Evolutionary conservation across 2,888 invertebrate species (phyloP), one percentile per base, ranked within the genome.

Genomic region (Drosophila barbarae): DNA sequence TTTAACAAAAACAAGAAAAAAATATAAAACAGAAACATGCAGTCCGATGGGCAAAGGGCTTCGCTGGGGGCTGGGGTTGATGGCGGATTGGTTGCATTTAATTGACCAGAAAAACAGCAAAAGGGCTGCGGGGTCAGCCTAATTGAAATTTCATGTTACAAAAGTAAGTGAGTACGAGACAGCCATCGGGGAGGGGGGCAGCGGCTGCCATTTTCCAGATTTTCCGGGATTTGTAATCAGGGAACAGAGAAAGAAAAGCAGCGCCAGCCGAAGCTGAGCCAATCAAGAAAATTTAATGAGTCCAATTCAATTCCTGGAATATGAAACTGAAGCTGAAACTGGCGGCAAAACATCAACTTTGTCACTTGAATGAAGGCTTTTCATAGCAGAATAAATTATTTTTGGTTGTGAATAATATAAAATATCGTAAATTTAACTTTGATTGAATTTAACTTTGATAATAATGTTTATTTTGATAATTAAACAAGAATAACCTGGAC

Each of bases 131-230:
- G 68, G 69, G 72, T 56, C 63, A 69, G 83, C 80, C 86, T 86
- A 87, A 86, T 87, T 87, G 87, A 84, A 83, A 84, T 87, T 84
- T 85, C 86, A 84, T 86, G 86, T 86, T 84, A 61, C 65, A 70
- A 72, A 76, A 82, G 58, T 80, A 77, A 86, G 74, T 85, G 76
- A 69, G 69, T 44, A 30, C 46, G 46, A 46, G 30, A 18, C 46
- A 67, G 64, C 39, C 41, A 69, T 41, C 36, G 35, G 59, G 9
- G 23, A 53, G 36, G 51, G 49, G 10, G 9, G 12, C 1, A 13
- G 34, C 30, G 9, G 15, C 8, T 18, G 55, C 32, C 21, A 38
- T 34, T 38, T 30, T 32, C 12, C 28, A 30, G 13, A 53, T 53
- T 39, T 35, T 49, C 47, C 42, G 42, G 61, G 63, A 63, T 42